phyloP scores from a whole-genome alignment of 2,888 invertebrate species.

The Bibio marci region DNA sequence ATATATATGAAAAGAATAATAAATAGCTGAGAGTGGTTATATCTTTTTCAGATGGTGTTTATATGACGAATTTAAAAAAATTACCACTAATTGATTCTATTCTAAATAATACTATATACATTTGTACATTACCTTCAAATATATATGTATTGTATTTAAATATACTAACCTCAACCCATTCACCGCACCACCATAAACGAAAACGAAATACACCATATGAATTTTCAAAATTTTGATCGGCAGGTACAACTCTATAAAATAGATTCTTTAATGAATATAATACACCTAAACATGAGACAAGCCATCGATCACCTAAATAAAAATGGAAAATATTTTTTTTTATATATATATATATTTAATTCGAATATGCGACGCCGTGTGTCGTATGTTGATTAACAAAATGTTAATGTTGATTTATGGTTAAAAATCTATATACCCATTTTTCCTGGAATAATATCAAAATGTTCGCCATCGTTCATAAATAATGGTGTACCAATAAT shows the following conservation, averaged over 20 bases:
- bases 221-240: conserved; percentile 64
- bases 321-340: not conserved
- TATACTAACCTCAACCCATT: conserved; percentile 62
- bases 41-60: no score
- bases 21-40: no score
- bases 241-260: conserved; percentile 81
- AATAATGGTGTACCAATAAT: conserved; percentile 61
- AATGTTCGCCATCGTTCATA: conserved; percentile 38
- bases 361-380: no score
- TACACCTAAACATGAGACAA: conserved; percentile 74
- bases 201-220: conserved; percentile 72
- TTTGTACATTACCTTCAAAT: not conserved
- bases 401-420: not conserved
- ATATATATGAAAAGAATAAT: no score
- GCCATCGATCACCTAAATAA: conserved; percentile 66
- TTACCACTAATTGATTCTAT: no score
- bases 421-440: conserved; percentile 41
- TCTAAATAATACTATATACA: no score
- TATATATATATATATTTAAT: no score
- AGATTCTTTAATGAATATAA: conserved; percentile 71
- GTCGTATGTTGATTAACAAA: no score
- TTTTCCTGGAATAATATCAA: conserved; percentile 75
- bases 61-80: no score
- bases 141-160: not conserved
- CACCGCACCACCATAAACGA: conserved; percentile 85